A percentile compares a stretch with the other conserved stretches of the same genome.
These are phyloP conservation scores for Acanthoscelides obtectus DNA, from an alignment of 2,888 invertebrate species.

Conservation along the genomic window DNA sequence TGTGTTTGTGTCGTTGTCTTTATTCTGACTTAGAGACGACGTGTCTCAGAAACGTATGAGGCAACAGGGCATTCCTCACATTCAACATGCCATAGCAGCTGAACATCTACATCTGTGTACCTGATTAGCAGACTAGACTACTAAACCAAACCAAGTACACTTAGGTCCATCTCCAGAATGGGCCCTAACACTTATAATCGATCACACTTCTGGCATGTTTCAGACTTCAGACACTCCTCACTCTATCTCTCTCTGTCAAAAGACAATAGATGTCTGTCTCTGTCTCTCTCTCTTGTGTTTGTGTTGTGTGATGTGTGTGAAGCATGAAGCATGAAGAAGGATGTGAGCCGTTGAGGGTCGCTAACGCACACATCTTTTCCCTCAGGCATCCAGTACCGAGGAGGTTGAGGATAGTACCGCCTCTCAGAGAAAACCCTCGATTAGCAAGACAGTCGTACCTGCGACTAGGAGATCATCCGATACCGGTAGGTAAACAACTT, in stretches of 20 bases:
- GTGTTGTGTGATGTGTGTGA: conserved; percentile 26
- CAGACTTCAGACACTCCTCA: neutral
- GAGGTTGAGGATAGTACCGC: conserved; percentile 71
- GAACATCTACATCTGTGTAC: neutral
- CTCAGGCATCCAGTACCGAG: conserved; percentile 58
- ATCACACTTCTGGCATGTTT: neutral
- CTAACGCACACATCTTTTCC: conserved; percentile 33
- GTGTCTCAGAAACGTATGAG: neutral
- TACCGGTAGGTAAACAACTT: conserved; percentile 42
- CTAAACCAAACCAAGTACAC: neutral
- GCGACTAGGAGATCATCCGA: conserved; percentile 19
- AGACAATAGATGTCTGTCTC: neutral
- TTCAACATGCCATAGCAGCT: neutral
- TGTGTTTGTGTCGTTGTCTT: too few relatives aligned
- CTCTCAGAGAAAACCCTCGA: conserved; percentile 55
- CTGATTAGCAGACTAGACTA: neutral
- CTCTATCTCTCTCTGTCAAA: neutral
- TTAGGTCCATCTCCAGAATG: neutral
- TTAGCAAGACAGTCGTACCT: conserved; percentile 51
- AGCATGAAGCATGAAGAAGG: neutral
- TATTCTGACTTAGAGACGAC: neutral
- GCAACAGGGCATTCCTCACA: neutral
- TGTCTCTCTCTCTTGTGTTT: conserved; percentile 6
- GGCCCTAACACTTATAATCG: neutral
- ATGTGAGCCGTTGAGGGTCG: neutral